A percentile compares a stretch with the other conserved stretches of the same genome.
These are phyloP conservation scores for Ectemnius lituratus DNA, from an alignment of 2,888 invertebrate species.

Conservation along the genomic window DNA sequence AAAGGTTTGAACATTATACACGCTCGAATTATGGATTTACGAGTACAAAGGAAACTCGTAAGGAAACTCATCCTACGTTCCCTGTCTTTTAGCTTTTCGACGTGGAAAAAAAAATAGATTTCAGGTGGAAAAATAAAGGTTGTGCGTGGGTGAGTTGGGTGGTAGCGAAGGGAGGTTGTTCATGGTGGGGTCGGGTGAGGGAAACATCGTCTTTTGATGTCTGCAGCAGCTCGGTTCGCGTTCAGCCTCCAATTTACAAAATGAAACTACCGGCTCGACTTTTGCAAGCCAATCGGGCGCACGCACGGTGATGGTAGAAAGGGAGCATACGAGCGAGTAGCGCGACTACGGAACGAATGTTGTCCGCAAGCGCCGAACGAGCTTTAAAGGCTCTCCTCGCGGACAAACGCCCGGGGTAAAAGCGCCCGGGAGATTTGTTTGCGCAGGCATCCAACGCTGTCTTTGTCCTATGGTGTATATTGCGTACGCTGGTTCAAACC, in stretches of 20 bases:
- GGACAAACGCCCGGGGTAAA: constrained; percentile 20
- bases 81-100: too few species aligned
- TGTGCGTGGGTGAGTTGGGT: too few species aligned
- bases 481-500: constrained; percentile 25
- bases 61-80: too few species aligned
- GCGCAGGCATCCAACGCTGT: constrained; percentile 36
- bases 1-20: too few species aligned
- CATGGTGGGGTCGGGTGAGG: neutral
- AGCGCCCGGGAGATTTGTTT: constrained; percentile 39
- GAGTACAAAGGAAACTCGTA: too few species aligned
- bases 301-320: too few species aligned
- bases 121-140: too few species aligned
- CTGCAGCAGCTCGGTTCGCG: constrained; percentile 13
- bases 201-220: constrained; percentile 41
- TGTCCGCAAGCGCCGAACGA: constrained; percentile 35
- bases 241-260: constrained; percentile 52
- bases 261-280: constrained; percentile 46
- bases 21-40: too few species aligned
- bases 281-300: constrained; percentile 43
- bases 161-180: too few species aligned
- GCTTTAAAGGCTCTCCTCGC: constrained; percentile 28
- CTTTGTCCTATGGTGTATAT: constrained; percentile 14
- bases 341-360: constrained; percentile 31
- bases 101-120: too few species aligned
- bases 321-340: too few species aligned